Base-by-base conservation (phyloP, 2,888 invertebrate species). In the Buathra laborator region DNA sequence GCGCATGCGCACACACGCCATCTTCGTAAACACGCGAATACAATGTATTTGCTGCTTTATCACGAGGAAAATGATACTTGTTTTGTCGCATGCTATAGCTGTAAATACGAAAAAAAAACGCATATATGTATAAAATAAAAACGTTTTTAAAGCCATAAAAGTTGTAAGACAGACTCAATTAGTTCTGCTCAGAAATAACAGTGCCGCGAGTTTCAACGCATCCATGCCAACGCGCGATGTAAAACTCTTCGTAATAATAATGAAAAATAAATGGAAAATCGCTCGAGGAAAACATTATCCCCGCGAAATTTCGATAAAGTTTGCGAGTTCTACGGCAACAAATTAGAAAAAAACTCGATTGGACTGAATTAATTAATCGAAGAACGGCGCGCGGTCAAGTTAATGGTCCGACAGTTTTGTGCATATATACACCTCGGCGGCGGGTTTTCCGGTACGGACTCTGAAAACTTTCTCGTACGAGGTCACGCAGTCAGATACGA, bases 111-210 rank as follows among this genome's bases (percentile, higher is more conserved):
- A 46, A 68, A 48, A 37, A 7, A 37, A 7, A 37, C 37, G 37
- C 9, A 7, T 37, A 37, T 37, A 9, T 37, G 37, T 37, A 37
- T 9, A 67, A 37, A 48, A 12, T 16, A 43, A 64, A 37, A 74
- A 85, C 74, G 68, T 71, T 74, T 83, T 51, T 24, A 12, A 5
- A 4, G 10, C 16, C 70, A 64, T 80, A 6, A 44, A 66, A 81
- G 71, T 51, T 53, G 64, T 46, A 32, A 48, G 10, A 37, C 37
- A 37, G 71, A 83, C n/a, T 79, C 79, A 83, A 85, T 85, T 83
- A 85, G 85, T 85, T 83, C 83, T 83, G 85, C 79, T 83, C 71
- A 48, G 80, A 37, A 72, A 83, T 79, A 78, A 79, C 71, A 46
- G 79, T 85, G 79, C 79, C 71, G 66, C 56, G 62, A 48, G 66